Percentiles rank a stretch among this genome's conserved stretches.
Evolutionary conservation across 1,140 invertebrate genomes (phyloP).

Genomic region (Nephotettix cincticeps): DNA sequence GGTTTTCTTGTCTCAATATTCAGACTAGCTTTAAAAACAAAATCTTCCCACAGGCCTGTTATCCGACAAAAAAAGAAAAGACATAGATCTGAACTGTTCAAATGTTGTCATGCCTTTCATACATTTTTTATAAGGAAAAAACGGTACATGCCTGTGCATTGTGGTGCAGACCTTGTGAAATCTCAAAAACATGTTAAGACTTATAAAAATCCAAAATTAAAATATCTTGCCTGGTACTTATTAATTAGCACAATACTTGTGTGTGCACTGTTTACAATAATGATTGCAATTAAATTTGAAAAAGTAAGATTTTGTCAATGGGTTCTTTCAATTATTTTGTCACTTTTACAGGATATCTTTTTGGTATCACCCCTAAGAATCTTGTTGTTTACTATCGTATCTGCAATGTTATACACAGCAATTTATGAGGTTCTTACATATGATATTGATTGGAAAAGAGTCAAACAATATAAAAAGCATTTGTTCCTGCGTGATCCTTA

Average conservation of each 20-base stretch:
- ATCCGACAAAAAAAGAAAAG: too few species aligned
- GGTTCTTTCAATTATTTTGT: background rate
- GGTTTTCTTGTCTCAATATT: background rate
- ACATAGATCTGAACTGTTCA: background rate
- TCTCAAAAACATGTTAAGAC: background rate
- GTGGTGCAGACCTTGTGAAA: background rate
- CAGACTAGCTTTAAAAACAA: background rate
- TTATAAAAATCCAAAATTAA: background rate
- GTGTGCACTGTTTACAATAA: background rate
- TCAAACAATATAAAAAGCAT: background rate
- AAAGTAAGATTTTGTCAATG: background rate
- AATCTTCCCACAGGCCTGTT: too few species aligned
- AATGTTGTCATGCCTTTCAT: background rate
- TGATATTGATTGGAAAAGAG: background rate
- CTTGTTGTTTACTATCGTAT: background rate
- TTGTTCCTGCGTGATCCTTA: too few species aligned
- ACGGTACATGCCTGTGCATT: background rate
- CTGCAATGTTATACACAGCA: background rate
- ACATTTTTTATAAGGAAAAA: background rate
- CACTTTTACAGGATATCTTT: background rate
- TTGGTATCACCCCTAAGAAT: background rate
- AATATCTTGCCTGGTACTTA: background rate
- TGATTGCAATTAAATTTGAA: background rate
- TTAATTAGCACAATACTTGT: background rate
- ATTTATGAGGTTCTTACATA: background rate